Evolutionary conservation across 2,888 invertebrate species (phyloP).

Genomic region (Acrobasis repandana): DNA sequence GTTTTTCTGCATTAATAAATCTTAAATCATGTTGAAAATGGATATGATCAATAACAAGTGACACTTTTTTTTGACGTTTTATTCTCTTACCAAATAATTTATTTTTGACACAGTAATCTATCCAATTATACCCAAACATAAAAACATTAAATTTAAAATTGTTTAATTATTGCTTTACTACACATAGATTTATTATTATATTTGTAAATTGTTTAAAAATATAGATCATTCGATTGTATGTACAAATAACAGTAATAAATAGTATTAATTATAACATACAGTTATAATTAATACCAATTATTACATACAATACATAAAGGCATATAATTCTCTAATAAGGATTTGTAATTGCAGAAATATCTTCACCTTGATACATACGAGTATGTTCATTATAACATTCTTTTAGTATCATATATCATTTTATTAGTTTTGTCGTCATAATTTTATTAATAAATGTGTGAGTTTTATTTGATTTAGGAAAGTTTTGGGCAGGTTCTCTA

Average conservation of each 20-base stretch:
- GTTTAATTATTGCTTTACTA: no score
- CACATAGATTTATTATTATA: no score
- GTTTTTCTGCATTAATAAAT: no score
- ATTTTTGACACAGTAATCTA: no score
- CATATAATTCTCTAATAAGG: background rate
- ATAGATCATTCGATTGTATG: background rate
- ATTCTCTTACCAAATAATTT: no score
- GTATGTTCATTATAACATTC: conserved; percentile 29
- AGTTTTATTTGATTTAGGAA: no score
- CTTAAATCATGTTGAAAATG: no score
- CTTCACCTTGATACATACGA: conserved; percentile 28
- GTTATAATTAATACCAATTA: background rate
- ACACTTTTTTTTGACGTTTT: no score
- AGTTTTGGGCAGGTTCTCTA: no score
- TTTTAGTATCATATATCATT: background rate
- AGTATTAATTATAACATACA: background rate
- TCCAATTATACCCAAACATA: no score
- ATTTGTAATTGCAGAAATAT: conserved; percentile 28
- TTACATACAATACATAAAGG: background rate
- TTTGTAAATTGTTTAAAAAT: background rate
- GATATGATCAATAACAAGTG: no score
- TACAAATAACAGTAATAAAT: background rate
- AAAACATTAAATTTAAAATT: background rate
- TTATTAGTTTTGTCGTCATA: background rate
- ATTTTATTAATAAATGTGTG: background rate